Percentiles rank a stretch among this genome's conserved stretches.
These are phyloP conservation scores for Brachyhypopomus gauderio DNA, from an alignment of 2,113 vertebrate species.

Conservation along the genomic window DNA sequence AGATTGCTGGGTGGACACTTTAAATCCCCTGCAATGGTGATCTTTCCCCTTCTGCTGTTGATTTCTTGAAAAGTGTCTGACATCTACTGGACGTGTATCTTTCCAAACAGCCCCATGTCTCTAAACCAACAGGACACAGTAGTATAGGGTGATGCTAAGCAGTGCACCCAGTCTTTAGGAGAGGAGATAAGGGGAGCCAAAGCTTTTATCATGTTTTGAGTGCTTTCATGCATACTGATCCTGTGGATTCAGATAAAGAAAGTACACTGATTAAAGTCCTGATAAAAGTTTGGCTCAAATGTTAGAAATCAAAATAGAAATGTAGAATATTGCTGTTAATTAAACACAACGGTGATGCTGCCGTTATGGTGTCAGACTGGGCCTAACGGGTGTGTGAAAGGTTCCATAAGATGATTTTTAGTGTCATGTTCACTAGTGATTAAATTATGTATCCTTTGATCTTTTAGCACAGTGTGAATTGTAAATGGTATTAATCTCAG, in stretches of 20 bases:
- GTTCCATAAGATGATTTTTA: neutral
- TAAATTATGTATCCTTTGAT: slow-evolving; percentile 21
- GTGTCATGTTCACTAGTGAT: neutral
- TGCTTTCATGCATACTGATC: slow-evolving; percentile 39
- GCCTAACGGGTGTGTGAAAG: neutral
- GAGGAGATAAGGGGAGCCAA: slow-evolving; percentile 44
- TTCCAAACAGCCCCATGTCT: neutral
- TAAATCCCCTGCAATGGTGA: neutral
- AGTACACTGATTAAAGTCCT: slow-evolving; percentile 9
- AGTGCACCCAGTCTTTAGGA: slow-evolving; percentile 45
- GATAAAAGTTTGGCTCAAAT: slow-evolving; percentile 23
- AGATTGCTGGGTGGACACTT: no score
- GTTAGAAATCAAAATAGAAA: slow-evolving; percentile 12
- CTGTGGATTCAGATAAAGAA: slow-evolving; percentile 24
- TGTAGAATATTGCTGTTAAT: neutral
- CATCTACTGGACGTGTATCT: neutral
- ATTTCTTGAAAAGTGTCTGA: neutral
- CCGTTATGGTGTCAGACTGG: neutral
- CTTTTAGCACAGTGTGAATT: slow-evolving; percentile 23
- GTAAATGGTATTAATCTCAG: slow-evolving; percentile 17
- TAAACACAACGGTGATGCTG: neutral
- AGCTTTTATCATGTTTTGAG: slow-evolving; percentile 25
- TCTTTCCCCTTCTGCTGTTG: neutral
- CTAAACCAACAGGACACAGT: slow-evolving; percentile 35
- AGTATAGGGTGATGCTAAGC: slow-evolving; percentile 30